These are phyloP conservation scores for Pseudomyrmex cubaensis DNA, from an alignment of 1,140 invertebrate species.

Conservation along the genomic window DNA sequence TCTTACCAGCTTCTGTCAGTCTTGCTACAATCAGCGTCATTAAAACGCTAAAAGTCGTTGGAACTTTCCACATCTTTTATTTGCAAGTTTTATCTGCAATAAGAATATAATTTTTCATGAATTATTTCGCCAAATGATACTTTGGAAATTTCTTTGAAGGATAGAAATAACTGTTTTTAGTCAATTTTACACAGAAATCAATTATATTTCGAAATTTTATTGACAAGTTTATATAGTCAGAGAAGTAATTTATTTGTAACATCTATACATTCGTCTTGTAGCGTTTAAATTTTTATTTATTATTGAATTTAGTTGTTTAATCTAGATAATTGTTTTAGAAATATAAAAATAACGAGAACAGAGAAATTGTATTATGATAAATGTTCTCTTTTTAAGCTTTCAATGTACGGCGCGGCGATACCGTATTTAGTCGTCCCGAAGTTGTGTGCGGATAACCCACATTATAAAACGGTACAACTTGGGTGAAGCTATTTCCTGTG, in stretches of 20 bases:
- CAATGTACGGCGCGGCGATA: background rate
- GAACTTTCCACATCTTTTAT: constrained; percentile 66
- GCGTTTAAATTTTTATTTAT: no score
- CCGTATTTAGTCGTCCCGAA: background rate
- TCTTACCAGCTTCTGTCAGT: constrained; percentile 59
- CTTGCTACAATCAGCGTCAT: constrained; percentile 45
- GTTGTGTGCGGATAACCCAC: constrained; percentile 1
- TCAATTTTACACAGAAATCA: no score
- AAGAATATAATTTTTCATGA: background rate
- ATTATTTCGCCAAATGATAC: no score
- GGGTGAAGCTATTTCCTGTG: constrained; percentile 43
- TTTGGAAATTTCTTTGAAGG: no score
- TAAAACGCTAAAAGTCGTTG: constrained; percentile 51
- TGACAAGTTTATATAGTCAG: no score
- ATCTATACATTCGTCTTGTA: no score
- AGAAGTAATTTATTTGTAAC: no score
- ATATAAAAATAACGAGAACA: no score
- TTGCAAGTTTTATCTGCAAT: constrained; percentile 63
- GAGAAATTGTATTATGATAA: background rate
- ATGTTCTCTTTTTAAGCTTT: background rate
- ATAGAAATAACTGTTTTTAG: no score
- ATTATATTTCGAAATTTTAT: no score
- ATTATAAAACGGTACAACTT: constrained; percentile 27
- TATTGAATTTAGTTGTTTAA: no score
- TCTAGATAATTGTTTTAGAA: no score